phyloP scores from a whole-genome alignment of 2,113 vertebrate genomes.

The Barbus barbus region DNA sequence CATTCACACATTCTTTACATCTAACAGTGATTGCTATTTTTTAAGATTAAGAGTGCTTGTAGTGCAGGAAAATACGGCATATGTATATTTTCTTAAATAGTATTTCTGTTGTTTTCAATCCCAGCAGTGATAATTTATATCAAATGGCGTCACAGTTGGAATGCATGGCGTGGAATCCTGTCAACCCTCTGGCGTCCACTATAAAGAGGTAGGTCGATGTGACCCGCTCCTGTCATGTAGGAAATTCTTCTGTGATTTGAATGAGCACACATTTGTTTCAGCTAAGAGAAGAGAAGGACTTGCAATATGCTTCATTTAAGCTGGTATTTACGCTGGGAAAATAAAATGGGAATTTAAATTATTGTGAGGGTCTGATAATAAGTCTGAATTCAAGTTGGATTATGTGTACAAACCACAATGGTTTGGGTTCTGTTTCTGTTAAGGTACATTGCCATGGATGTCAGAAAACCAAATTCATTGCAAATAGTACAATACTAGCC shows the following conservation, averaged over 20 bases:
- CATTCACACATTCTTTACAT: conserved; percentile 24
- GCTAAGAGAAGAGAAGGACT: background rate
- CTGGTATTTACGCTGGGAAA: background rate
- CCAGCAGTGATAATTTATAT: conserved; percentile 91
- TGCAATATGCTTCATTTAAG: background rate
- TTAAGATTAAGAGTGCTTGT: conserved; percentile 9
- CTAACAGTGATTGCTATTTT: background rate
- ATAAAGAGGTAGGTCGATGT: conserved; percentile 86
- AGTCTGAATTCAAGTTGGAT: conserved; percentile 5
- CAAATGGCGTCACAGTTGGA: conserved; percentile 96
- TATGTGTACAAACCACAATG: background rate
- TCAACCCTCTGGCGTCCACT: conserved; percentile 85
- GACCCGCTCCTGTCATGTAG: conserved; percentile 51
- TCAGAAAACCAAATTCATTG: background rate
- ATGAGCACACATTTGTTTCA: conserved; percentile 58
- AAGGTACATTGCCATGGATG: background rate
- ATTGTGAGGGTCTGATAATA: background rate
- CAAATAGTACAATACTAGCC: too few species aligned
- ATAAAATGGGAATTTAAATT: background rate
- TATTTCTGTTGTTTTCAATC: conserved; percentile 63
- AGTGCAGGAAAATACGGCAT: conserved; percentile 12
- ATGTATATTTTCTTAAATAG: conserved; percentile 18
- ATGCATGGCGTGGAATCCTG: conserved; percentile 94
- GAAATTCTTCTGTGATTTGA: conserved; percentile 54
- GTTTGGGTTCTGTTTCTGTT: background rate